Conservation (phyloP, 2,888 invertebrate species). For the Lithodes maja region DNA sequence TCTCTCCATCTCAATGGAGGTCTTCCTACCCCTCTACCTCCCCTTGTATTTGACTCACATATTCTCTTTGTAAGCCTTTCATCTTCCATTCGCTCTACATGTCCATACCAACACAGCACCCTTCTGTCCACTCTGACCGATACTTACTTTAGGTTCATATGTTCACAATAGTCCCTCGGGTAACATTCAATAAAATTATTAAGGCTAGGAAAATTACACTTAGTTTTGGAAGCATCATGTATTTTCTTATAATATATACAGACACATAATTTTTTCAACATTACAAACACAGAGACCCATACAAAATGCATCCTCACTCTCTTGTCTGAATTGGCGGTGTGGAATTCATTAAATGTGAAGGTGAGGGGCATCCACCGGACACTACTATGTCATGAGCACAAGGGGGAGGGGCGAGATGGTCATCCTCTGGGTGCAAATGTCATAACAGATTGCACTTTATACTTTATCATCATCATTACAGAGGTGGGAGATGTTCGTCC, state of each 20-base stretch:
- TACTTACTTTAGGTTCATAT: too few species aligned
- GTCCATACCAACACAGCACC: too few species aligned
- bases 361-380: constrained; percentile 60
- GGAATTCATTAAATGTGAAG: constrained; percentile 56
- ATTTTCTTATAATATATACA: constrained; percentile 64
- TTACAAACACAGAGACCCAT: constrained; percentile 68
- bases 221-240: constrained; percentile 66
- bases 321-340: constrained; percentile 55
- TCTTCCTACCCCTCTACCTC: too few species aligned
- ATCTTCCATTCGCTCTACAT: too few species aligned
- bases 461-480: constrained; percentile 16
- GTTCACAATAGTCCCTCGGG: too few species aligned
- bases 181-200: too few species aligned
- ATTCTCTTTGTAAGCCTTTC: too few species aligned
- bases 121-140: too few species aligned
- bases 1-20: too few species aligned
- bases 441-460: not conserved
- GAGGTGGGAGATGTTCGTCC: constrained; percentile 19
- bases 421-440: not conserved
- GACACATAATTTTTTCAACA: constrained; percentile 62
- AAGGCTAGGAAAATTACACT: constrained; percentile 33
- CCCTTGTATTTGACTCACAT: too few species aligned
- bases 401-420: constrained; percentile 8
- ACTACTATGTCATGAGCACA: constrained; percentile 54
- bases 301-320: constrained; percentile 68